Conservation (phyloP, 2,888 invertebrate species). For the Trilocha varians region DNA sequence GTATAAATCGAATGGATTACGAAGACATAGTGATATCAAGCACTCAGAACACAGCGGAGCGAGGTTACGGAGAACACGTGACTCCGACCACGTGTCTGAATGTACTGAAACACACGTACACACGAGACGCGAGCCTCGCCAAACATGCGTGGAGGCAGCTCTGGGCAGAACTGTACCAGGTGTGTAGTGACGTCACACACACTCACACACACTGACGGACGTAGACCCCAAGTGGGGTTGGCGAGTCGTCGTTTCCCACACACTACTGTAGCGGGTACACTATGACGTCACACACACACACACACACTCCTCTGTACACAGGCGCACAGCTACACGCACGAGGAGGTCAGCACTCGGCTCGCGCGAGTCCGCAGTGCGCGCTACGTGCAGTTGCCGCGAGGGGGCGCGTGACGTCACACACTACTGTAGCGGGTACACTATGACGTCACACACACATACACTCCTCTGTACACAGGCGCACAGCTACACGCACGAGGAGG, state of each 20-base stretch:
- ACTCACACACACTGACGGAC: no score
- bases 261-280: no score
- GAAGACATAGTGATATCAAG: conserved; percentile 74
- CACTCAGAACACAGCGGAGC: conserved; percentile 62
- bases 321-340: no score
- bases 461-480: conserved; percentile 35
- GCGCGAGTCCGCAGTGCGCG: no score
- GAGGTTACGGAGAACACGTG: conserved; percentile 59
- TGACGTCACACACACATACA: no score
- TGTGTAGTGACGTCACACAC: conserved; percentile 11
- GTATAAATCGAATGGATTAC: conserved; percentile 72
- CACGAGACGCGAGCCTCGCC: conserved; percentile 45
- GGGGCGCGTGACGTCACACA: no score
- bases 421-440: no score
- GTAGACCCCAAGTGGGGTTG: no score
- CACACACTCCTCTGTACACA: not conserved
- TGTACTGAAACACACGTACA: conserved; percentile 55
- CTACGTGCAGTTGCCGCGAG: no score
- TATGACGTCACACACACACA: no score
- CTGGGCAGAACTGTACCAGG: conserved; percentile 63
- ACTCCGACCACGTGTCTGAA: conserved; percentile 59
- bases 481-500: conserved; percentile 45
- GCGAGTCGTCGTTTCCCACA: no score
- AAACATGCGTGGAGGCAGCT: conserved; percentile 56
- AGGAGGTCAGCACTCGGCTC: no score